Percentiles rank a stretch among this genome's conserved stretches.
Evolutionary conservation across 1,140 invertebrate genomes (phyloP).

Genomic region (Cyrtorhinus lividipennis): DNA sequence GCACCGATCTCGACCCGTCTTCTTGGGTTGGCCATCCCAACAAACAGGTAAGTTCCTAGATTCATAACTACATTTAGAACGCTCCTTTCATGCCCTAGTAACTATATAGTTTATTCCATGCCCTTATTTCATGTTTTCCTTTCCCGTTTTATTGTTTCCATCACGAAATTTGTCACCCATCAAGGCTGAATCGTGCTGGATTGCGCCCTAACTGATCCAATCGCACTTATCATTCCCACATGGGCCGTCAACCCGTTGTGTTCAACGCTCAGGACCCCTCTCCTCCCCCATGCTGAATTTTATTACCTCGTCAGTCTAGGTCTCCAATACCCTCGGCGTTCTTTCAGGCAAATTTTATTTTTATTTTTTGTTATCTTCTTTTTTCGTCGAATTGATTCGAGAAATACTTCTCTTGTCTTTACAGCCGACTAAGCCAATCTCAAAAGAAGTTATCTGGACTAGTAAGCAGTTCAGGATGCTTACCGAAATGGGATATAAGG

Average conservation of each 20-base stretch:
- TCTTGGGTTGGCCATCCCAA: slow-evolving; percentile 43
- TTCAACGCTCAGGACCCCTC: too few relatives aligned
- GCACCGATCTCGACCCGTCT: slow-evolving; percentile 42
- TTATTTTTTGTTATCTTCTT: not conserved
- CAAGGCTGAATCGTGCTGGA: not conserved
- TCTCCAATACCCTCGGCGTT: too few relatives aligned
- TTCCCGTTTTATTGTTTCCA: too few relatives aligned
- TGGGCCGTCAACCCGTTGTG: too few relatives aligned
- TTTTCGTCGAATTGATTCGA: not conserved
- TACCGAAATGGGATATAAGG: slow-evolving; percentile 81
- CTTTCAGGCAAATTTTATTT: too few relatives aligned
- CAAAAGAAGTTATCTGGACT: slow-evolving; percentile 60
- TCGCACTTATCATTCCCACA: too few relatives aligned
- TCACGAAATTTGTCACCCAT: not conserved
- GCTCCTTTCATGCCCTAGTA: not conserved
- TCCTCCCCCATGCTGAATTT: too few relatives aligned
- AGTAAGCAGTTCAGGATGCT: slow-evolving; percentile 70
- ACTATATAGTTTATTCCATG: not conserved
- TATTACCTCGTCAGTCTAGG: too few relatives aligned
- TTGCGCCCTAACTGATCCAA: too few relatives aligned
- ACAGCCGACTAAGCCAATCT: slow-evolving; percentile 38
- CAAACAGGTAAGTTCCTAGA: slow-evolving; percentile 22
- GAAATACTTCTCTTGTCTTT: slow-evolving; percentile 10
- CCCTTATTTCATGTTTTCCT: not conserved
- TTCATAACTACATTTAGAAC: not conserved